These are phyloP conservation scores for Melinaea marsaeus DNA, from an alignment of 2,888 invertebrate species.

Conservation along the genomic window DNA sequence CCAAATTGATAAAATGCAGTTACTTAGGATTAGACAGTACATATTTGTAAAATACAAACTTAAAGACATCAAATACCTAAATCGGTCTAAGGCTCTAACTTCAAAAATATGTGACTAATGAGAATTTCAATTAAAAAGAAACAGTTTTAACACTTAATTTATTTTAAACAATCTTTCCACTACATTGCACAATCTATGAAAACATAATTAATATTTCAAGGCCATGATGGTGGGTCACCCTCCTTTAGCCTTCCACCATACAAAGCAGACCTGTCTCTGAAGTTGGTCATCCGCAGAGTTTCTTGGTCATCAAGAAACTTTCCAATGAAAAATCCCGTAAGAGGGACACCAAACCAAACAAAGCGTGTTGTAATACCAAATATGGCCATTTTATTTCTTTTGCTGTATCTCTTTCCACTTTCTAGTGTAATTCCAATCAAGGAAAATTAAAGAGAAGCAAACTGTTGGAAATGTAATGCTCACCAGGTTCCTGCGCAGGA, in stretches of 20 bases:
- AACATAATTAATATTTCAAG: conserved; percentile 48
- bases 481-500: conserved; percentile 81
- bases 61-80: too few relatives aligned
- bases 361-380: conserved; percentile 77
- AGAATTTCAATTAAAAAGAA: conserved; percentile 7
- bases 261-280: conserved; percentile 88
- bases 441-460: conserved; percentile 78
- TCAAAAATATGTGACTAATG: neutral
- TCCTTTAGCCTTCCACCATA: conserved; percentile 82
- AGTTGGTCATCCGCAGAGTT: conserved; percentile 83
- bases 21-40: too few relatives aligned
- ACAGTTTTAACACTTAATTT: conserved; percentile 11
- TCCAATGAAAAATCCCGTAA: conserved; percentile 79
- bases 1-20: too few relatives aligned
- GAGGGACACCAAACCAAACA: conserved; percentile 71
- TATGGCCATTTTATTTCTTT: conserved; percentile 66
- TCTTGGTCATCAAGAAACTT: conserved; percentile 82
- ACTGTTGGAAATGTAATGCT: conserved; percentile 83
- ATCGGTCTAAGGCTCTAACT: too few relatives aligned
- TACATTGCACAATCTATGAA: conserved; percentile 1
- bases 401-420: conserved; percentile 79
- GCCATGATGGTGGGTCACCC: conserved; percentile 87
- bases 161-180: conserved; percentile 9
- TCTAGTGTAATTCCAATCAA: conserved; percentile 85
- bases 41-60: too few relatives aligned